Evolutionary conservation across 2,888 invertebrate species (phyloP).

Genomic region (Cephus spinipes): DNA sequence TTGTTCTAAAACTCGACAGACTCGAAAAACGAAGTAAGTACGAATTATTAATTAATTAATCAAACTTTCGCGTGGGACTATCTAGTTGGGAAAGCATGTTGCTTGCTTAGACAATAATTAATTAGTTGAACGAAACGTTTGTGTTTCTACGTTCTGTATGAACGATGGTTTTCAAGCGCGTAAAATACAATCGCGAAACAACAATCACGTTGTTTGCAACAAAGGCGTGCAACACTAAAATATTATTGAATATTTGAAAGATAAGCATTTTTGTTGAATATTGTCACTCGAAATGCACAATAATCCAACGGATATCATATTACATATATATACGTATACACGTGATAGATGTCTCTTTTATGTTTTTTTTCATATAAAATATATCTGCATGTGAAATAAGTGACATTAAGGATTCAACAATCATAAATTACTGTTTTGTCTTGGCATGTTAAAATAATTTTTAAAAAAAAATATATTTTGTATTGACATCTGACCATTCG

Average conservation of each 20-base stretch:
- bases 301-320: too few relatives aligned
- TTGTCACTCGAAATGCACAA: too few relatives aligned
- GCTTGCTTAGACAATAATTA: not conserved
- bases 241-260: not conserved
- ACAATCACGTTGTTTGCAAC: not conserved
- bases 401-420: not conserved
- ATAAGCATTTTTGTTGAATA: not conserved
- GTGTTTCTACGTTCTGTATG: not conserved
- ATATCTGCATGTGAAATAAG: not conserved
- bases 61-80: too few relatives aligned
- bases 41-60: not conserved
- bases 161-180: not conserved
- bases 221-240: not conserved
- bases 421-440: not conserved
- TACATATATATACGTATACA: too few relatives aligned
- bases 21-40: slow-evolving; percentile 69
- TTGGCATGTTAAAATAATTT: not conserved
- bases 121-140: not conserved
- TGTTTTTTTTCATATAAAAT: not conserved
- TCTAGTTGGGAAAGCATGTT: too few relatives aligned
- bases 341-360: not conserved
- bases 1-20: slow-evolving; percentile 70
- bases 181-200: not conserved
- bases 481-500: not conserved
- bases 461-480: not conserved